Conservation (phyloP, 2,888 invertebrate species). For the Lycaena phlaeas region DNA sequence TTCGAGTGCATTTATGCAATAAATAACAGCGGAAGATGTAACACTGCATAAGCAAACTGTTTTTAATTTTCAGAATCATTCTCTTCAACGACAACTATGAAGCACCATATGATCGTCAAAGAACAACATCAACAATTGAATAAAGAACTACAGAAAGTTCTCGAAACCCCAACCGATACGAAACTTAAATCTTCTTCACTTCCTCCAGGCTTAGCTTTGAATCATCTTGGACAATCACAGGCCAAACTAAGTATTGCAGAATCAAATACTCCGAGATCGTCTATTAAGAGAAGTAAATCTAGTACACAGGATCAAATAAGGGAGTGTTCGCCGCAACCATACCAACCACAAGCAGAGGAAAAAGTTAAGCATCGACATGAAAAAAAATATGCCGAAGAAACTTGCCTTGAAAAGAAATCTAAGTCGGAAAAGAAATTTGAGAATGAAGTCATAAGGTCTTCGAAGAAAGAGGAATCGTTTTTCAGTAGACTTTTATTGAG, state of each 20-base stretch:
- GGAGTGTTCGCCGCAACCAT: slow-evolving; percentile 42
- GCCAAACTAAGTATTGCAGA: slow-evolving; percentile 68
- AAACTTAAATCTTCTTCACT: slow-evolving; percentile 77
- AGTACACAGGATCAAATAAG: slow-evolving; percentile 61
- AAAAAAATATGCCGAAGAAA: slow-evolving; percentile 56
- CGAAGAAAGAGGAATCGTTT: slow-evolving; percentile 74
- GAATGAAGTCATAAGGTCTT: slow-evolving; percentile 58
- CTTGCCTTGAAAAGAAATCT: slow-evolving; percentile 64
- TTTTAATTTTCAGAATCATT: slow-evolving; percentile 55
- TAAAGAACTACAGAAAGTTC: slow-evolving; percentile 50
- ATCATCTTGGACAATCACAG: slow-evolving; percentile 59
- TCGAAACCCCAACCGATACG: slow-evolving; percentile 61
- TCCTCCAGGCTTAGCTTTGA: slow-evolving; percentile 74
- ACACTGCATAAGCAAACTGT: too few relatives aligned
- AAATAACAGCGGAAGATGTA: too few relatives aligned
- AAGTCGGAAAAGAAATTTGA: slow-evolving; percentile 62
- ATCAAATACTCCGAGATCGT: slow-evolving; percentile 52
- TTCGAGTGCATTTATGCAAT: too few relatives aligned
- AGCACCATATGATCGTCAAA: slow-evolving; percentile 52
- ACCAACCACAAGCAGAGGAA: slow-evolving; percentile 47
- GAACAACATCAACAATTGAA: slow-evolving; percentile 53
- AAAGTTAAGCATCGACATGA: slow-evolving; percentile 48
- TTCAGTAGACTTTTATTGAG: slow-evolving; percentile 79
- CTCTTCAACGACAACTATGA: slow-evolving; percentile 67
- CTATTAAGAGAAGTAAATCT: slow-evolving; percentile 64